Conservation (phyloP, 2,113 vertebrate genomes). For the Ceuthmochares aereus region DNA sequence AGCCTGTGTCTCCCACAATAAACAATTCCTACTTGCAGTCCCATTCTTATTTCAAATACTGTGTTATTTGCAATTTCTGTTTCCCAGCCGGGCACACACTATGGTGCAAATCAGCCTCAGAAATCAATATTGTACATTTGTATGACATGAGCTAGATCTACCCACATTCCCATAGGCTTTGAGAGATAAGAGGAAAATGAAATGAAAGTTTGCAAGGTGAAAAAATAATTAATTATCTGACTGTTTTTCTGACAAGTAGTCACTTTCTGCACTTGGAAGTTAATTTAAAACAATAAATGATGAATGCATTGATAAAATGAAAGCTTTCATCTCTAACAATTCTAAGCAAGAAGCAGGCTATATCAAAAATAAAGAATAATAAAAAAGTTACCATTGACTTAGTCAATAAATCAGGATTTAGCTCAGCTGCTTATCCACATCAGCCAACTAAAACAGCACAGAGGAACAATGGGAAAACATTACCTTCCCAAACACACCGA, state of each 20-base stretch:
- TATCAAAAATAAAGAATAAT: background rate
- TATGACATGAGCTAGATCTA: background rate
- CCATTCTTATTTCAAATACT: background rate
- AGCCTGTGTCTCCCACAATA: background rate
- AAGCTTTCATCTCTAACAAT: background rate
- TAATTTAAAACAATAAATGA: background rate
- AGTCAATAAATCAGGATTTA: background rate
- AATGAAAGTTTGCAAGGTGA: background rate
- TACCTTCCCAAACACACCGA: constrained; percentile 95
- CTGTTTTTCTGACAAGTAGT: background rate
- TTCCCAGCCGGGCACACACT: background rate
- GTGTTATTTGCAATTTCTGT: background rate
- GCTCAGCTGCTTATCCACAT: background rate
- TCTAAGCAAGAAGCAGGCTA: background rate
- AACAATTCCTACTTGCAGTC: background rate
- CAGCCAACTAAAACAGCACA: background rate
- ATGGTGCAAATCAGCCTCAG: background rate
- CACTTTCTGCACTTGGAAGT: background rate
- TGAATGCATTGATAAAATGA: background rate
- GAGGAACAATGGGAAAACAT: background rate
- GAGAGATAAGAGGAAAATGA: background rate
- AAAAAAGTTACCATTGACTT: background rate
- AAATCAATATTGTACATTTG: background rate
- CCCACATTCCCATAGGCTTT: background rate
- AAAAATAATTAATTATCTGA: background rate